These are phyloP conservation scores for Notocelia uddmanniana DNA, from an alignment of 2,888 invertebrate species.

Conservation along the genomic window DNA sequence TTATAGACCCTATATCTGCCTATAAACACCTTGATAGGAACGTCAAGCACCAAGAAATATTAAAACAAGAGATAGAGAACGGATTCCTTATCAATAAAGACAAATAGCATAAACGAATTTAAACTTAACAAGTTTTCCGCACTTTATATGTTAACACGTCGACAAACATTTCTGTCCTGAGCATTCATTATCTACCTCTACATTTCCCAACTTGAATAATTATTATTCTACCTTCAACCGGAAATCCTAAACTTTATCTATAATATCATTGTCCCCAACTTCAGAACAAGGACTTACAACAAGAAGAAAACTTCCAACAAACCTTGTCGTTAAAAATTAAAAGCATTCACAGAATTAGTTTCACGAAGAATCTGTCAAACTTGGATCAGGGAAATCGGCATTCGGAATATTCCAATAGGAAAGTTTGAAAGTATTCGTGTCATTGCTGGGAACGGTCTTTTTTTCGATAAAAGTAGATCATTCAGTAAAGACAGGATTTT, in stretches of 20 bases:
- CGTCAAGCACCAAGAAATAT: not conserved
- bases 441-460: not conserved
- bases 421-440: conserved; percentile 21
- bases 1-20: no score
- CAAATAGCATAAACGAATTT: not conserved
- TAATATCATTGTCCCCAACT: not conserved
- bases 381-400: conserved; percentile 37
- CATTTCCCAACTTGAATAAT: not conserved
- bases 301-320: conserved; percentile 13
- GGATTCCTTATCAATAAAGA: no score
- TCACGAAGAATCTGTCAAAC: conserved; percentile 32
- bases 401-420: conserved; percentile 28
- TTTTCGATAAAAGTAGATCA: not conserved
- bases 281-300: conserved; percentile 5
- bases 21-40: not conserved
- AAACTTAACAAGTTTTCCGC: not conserved
- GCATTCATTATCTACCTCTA: no score
- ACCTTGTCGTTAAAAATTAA: conserved; percentile 40
- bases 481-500: not conserved
- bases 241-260: not conserved
- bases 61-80: not conserved
- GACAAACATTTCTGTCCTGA: no score
- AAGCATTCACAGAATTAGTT: conserved; percentile 40
- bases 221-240: not conserved
- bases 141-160: not conserved